phyloP scores from a whole-genome alignment of 2,888 invertebrate genomes.

The Athetis lepigone region DNA sequence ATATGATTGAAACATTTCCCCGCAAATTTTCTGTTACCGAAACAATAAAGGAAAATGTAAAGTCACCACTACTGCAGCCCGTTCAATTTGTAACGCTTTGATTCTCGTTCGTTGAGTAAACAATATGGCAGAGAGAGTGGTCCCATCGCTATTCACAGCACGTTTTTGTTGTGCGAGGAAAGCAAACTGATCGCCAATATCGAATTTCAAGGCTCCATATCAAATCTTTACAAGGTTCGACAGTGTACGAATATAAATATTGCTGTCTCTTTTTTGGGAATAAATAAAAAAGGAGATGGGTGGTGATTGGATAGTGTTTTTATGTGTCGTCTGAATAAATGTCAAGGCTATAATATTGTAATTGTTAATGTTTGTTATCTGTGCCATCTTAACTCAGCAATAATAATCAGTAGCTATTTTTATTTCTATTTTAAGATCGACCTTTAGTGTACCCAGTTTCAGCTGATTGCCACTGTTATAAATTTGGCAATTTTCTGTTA shows the following conservation, averaged over 20 bases:
- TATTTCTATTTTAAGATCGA: too few species aligned
- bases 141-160: conserved; percentile 50
- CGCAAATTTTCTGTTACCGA: not conserved
- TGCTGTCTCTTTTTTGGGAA: not conserved
- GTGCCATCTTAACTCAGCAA: too few species aligned
- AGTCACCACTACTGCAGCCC: conserved; percentile 28
- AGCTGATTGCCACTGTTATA: too few species aligned
- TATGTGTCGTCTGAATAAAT: not conserved
- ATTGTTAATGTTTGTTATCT: too few species aligned
- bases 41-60: conserved; percentile 27
- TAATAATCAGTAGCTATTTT: too few species aligned
- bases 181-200: conserved; percentile 56
- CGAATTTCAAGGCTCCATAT: conserved; percentile 54
- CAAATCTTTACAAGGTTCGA: conserved; percentile 46
- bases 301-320: not conserved
- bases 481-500: too few species aligned
- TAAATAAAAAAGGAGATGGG: not conserved
- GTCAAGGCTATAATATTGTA: not conserved
- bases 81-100: conserved; percentile 38
- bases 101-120: conserved; percentile 39
- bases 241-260: conserved; percentile 4
- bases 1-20: conserved; percentile 6
- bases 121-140: conserved; percentile 52
- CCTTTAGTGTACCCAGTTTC: too few species aligned
- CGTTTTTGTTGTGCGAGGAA: conserved; percentile 50